A percentile compares a stretch with the other conserved stretches of the same genome.
phyloP scores from a whole-genome alignment of 1,140 invertebrate species.

The Scaptomyza montana region DNA sequence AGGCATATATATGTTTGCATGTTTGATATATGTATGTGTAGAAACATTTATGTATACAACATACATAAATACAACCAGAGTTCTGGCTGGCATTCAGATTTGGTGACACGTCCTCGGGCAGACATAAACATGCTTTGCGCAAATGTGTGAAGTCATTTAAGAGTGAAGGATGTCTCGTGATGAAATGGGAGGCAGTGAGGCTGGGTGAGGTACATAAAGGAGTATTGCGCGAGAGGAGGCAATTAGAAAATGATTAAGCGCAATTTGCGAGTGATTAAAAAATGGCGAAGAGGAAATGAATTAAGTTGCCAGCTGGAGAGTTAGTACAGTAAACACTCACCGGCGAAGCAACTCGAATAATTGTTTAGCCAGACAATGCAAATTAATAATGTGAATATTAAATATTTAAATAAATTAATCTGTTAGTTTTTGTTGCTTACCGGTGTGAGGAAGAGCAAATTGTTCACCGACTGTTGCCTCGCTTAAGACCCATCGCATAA shows the following conservation, averaged over 20 bases:
- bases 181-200: background rate
- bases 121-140: slow-evolving; percentile 39
- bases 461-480: slow-evolving; percentile 4
- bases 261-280: slow-evolving; percentile 75
- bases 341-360: slow-evolving; percentile 2
- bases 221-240: slow-evolving; percentile 35
- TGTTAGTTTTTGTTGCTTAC: slow-evolving; percentile 5
- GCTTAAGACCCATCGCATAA: slow-evolving; percentile 26
- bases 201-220: background rate
- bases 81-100: slow-evolving; percentile 37
- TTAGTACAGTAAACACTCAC: background rate
- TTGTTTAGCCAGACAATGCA: slow-evolving; percentile 26
- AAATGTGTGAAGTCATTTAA: slow-evolving; percentile 72
- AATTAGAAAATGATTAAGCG: slow-evolving; percentile 76
- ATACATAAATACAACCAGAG: slow-evolving; percentile 33
- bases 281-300: slow-evolving; percentile 27
- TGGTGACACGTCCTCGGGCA: slow-evolving; percentile 48
- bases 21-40: background rate
- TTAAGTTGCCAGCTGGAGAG: slow-evolving; percentile 7
- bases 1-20: background rate
- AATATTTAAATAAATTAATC: slow-evolving; percentile 19
- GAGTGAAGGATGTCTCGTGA: slow-evolving; percentile 18
- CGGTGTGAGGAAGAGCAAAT: background rate
- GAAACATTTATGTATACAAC: slow-evolving; percentile 4
- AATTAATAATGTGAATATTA: slow-evolving; percentile 47